These are phyloP conservation scores for Trissolcus brochymenae DNA, from an alignment of 2,888 invertebrate genomes.

Conservation along the genomic window DNA sequence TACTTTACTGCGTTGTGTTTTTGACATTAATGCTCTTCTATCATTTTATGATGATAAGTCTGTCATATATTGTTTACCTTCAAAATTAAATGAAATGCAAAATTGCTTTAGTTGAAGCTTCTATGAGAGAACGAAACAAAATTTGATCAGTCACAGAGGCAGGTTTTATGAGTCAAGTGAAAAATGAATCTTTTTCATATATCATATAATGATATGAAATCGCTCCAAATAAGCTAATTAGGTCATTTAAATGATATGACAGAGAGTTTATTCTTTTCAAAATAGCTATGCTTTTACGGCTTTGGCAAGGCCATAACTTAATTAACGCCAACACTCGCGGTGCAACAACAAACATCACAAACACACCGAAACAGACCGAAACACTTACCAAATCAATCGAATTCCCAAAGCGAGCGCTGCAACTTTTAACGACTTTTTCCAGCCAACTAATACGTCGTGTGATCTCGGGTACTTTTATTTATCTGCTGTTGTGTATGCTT, in stretches of 20 bases:
- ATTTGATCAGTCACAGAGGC: no score
- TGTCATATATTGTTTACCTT: conserved; percentile 5
- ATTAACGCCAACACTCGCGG: conserved; percentile 31
- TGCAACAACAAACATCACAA: conserved; percentile 11
- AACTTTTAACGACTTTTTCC: conserved; percentile 8
- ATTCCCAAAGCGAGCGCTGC: conserved; percentile 3
- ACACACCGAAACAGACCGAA: conserved; percentile 24
- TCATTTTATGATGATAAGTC: conserved; percentile 5
- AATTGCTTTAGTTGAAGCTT: no score
- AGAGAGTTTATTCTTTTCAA: conserved; percentile 41
- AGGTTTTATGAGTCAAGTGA: no score
- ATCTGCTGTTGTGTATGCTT: neutral
- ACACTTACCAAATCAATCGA: conserved; percentile 38
- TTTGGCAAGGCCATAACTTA: conserved; percentile 41
- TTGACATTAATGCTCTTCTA: conserved; percentile 29
- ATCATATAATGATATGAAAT: neutral
- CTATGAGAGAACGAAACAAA: no score
- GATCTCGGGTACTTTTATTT: conserved; percentile 10
- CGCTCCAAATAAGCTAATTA: conserved; percentile 8
- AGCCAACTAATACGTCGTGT: conserved; percentile 6
- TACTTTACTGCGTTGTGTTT: conserved; percentile 43
- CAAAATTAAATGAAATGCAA: neutral
- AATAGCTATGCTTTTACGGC: conserved; percentile 43
- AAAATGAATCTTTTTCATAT: conserved; percentile 1
- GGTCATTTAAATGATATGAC: conserved; percentile 29